Conservation (phyloP, 2,888 invertebrate species). For the Acanthosoma haemorrhoidale region DNA sequence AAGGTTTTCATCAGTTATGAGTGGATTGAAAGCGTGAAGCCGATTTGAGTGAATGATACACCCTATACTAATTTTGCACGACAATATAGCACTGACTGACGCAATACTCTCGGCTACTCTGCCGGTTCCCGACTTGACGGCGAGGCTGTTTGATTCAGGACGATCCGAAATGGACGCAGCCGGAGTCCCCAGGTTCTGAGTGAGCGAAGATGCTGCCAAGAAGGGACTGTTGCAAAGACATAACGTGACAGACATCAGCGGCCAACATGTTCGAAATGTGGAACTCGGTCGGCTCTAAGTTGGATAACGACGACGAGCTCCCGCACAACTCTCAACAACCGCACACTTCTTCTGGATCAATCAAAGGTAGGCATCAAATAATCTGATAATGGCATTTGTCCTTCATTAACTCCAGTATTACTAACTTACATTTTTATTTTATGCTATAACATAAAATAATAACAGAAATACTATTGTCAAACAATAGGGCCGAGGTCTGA, state of each 20-base stretch:
- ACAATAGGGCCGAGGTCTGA: too few relatives aligned
- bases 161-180: not conserved
- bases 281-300: conserved; percentile 69
- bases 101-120: not conserved
- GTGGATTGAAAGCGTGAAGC: too few relatives aligned
- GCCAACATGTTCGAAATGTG: conserved; percentile 72
- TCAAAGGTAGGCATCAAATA: conserved; percentile 65
- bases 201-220: not conserved
- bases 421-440: too few relatives aligned
- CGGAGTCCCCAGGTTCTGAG: not conserved
- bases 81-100: not conserved
- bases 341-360: conserved; percentile 74
- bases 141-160: not conserved
- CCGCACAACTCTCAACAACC: conserved; percentile 57
- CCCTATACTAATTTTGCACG: too few relatives aligned
- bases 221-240: not conserved
- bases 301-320: conserved; percentile 56
- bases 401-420: too few relatives aligned
- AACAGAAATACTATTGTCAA: too few relatives aligned
- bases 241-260: not conserved
- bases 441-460: too few relatives aligned
- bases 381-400: too few relatives aligned
- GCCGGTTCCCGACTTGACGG: not conserved
- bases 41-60: too few relatives aligned
- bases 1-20: too few relatives aligned